These are phyloP conservation scores for Narcine bancroftii DNA, from an alignment of 2,113 vertebrate species.

Conservation along the genomic window DNA sequence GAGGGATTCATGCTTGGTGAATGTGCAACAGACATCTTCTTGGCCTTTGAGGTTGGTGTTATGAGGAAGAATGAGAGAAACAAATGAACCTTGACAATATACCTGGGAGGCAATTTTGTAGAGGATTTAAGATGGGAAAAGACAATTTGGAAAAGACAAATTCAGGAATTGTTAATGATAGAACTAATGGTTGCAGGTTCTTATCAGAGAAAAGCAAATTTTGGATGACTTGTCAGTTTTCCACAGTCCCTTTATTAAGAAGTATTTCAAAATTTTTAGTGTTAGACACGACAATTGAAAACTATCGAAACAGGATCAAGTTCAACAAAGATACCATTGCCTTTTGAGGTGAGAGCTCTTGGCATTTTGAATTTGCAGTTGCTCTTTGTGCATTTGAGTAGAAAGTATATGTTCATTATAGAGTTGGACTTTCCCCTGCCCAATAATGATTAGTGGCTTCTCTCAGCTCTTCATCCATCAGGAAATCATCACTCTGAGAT, in stretches of 20 bases:
- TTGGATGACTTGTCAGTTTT: neutral
- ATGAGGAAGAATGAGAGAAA: neutral
- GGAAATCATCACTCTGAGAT: conserved; percentile 36
- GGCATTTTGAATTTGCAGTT: neutral
- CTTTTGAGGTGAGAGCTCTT: neutral
- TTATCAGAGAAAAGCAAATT: neutral
- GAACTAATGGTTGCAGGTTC: neutral
- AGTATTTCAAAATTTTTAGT: neutral
- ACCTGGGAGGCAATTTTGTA: neutral
- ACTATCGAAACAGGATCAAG: neutral
- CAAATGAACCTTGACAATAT: neutral
- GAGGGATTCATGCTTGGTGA: neutral
- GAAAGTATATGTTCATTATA: neutral
- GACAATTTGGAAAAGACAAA: neutral
- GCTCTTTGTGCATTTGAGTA: neutral
- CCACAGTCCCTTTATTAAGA: neutral
- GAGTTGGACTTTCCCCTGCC: neutral
- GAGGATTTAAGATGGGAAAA: neutral
- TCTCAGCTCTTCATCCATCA: neutral
- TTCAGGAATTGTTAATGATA: neutral
- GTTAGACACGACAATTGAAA: neutral
- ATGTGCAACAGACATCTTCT: neutral
- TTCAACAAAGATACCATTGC: neutral
- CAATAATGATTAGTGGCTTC: conserved; percentile 18
- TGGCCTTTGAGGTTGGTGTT: neutral